Base-by-base conservation (phyloP, 2,888 invertebrate species). In the Horisme vitalbata region DNA sequence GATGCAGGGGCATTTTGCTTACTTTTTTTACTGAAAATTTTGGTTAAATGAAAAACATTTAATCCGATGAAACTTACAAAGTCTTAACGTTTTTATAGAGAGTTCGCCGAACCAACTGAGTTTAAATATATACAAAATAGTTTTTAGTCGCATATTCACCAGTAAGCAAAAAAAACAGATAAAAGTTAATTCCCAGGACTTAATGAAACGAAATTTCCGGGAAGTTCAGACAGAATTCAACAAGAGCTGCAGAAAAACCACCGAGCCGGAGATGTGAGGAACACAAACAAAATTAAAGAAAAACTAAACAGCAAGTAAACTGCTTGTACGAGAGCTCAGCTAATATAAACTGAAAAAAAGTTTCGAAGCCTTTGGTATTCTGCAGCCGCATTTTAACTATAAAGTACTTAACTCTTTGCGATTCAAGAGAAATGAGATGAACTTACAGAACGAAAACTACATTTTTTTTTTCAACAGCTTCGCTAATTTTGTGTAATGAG, bases 271-370 rank as follows among this genome's bases (percentile, higher is more conserved):
- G 45, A 68, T 64, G 65, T 61, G 61, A 67, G 60, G 44, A 65
- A 64, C 61, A 63, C 59, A 69, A 73, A 72, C 57, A 59, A 64
- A 69, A 69, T 71, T 68, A 64, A 68, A 71, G 68, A 68, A 73
- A 74, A 73, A 67, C 69, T 67, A 63, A 66, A 65, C 66, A 59
- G 52, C 38, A 59, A 65, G 63, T 59, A 63, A 70, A 73, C 63
- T 58, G 43, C 30, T 44, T 44, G 45, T 46, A 32, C 15, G 45
- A 41, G 50, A 66, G 59, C 63, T 57, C 53, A 69, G 62, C 64
- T 66, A 63, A 65, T 61, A 63, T 61, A 57, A 52, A 44, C 41
- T 31, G 20, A 44, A 50, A 51, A 15, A 50, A 61, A 59, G 60
- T 59, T 57, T 10, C 23, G 21, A 48, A 51, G 36, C 35, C 33